Evolutionary conservation across 2,113 vertebrate species (phyloP).

Genomic region (Aspidoscelis tigris): DNA sequence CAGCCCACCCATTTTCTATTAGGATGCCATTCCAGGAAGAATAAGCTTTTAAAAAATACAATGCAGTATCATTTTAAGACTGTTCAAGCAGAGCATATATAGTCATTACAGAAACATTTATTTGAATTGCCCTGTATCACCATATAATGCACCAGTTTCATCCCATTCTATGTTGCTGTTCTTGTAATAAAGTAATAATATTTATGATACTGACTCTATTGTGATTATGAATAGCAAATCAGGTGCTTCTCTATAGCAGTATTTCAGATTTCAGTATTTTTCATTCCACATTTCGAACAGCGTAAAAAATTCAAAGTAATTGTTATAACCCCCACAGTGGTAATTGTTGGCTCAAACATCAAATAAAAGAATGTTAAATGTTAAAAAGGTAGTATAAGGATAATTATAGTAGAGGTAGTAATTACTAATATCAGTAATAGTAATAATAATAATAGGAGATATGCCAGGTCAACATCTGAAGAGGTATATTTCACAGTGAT

Average conservation of each 20-base stretch:
- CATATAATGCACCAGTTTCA: conserved; percentile 41
- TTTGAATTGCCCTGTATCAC: conserved; percentile 53
- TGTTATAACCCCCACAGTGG: background rate
- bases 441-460: no score
- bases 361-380: background rate
- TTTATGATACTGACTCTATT: conserved; percentile 24
- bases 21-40: conserved; percentile 59
- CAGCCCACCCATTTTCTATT: conserved; percentile 58
- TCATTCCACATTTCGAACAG: background rate
- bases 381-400: background rate
- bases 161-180: conserved; percentile 42
- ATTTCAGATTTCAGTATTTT: background rate
- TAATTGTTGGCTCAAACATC: background rate
- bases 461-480: no score
- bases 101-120: conserved; percentile 54
- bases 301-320: background rate
- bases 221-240: conserved; percentile 31
- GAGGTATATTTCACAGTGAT: no score
- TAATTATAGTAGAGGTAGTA: no score
- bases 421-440: no score
- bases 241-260: background rate
- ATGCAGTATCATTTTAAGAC: conserved; percentile 59
- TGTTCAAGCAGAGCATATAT: conserved; percentile 44
- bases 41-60: conserved; percentile 59
- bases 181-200: conserved; percentile 40